Conservation (phyloP, 2,888 invertebrate genomes). For the Cepaea hortensis region DNA sequence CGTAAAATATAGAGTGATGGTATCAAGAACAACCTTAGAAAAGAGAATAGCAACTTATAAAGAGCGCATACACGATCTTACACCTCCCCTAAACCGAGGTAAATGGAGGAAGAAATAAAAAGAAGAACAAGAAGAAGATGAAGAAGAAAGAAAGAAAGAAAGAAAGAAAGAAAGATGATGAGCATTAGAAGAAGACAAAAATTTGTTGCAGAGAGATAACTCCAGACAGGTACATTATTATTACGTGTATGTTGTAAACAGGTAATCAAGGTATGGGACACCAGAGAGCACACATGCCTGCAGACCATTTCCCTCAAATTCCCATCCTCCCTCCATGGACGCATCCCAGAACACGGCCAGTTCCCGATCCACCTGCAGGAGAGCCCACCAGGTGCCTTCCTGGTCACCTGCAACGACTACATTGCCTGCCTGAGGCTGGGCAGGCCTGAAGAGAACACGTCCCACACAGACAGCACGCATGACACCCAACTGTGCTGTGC, state of each 20-base stretch:
- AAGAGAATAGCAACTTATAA: too few species aligned
- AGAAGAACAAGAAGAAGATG: too few species aligned
- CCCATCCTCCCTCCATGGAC: conserved; percentile 72
- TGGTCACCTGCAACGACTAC: conserved; percentile 75
- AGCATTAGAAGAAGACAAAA: too few species aligned
- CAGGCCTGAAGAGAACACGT: conserved; percentile 58
- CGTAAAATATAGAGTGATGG: too few species aligned
- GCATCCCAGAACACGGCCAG: conserved; percentile 75
- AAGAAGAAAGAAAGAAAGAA: too few species aligned
- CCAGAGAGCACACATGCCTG: conserved; percentile 73
- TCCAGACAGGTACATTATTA: too few species aligned
- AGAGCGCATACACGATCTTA: too few species aligned
- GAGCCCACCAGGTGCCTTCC: conserved; percentile 65
- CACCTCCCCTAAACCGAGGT: too few species aligned
- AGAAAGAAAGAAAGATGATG: too few species aligned
- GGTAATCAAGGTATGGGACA: conserved; percentile 76
- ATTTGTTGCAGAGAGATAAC: too few species aligned
- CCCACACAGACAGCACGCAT: conserved; percentile 67
- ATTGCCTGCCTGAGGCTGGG: conserved; percentile 72
- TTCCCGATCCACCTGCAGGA: conserved; percentile 72
- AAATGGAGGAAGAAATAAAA: too few species aligned
- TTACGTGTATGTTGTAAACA: conserved; percentile 47
- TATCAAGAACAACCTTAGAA: too few species aligned
- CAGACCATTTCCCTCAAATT: conserved; percentile 74
- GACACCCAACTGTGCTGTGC: conserved; percentile 74